phyloP scores from a whole-genome alignment of 2,888 invertebrate genomes.

The Bruchidius siliquastri region DNA sequence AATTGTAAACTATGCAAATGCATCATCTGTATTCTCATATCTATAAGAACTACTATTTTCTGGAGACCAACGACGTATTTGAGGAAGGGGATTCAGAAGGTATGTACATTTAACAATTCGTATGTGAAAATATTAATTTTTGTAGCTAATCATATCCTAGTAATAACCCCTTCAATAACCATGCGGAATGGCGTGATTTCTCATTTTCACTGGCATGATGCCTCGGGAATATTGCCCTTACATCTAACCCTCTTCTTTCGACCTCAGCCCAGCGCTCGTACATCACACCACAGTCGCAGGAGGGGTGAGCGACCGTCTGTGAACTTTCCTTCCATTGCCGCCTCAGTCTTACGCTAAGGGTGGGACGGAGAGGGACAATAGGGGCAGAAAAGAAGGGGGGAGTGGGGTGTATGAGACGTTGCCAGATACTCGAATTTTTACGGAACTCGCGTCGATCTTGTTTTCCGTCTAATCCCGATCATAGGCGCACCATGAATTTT shows the following conservation, averaged over 20 bases:
- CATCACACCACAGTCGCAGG: background rate
- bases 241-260: background rate
- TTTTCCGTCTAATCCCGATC: background rate
- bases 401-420: background rate
- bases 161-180: too few relatives aligned
- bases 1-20: too few relatives aligned
- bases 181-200: too few relatives aligned
- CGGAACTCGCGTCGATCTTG: background rate
- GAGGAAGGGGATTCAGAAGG: too few relatives aligned
- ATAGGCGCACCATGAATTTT: background rate
- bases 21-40: too few relatives aligned
- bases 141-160: too few relatives aligned
- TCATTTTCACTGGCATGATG: too few relatives aligned
- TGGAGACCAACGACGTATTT: too few relatives aligned
- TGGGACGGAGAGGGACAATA: background rate
- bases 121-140: too few relatives aligned
- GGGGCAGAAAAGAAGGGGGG: background rate
- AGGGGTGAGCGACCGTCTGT: background rate
- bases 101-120: too few relatives aligned
- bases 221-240: background rate
- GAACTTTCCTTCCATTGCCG: background rate
- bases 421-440: background rate
- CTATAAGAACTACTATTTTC: too few relatives aligned
- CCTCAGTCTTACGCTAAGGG: background rate
- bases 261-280: background rate